phyloP scores from a whole-genome alignment of 2,888 invertebrate species.

The Caenorhabditis panamensis region DNA sequence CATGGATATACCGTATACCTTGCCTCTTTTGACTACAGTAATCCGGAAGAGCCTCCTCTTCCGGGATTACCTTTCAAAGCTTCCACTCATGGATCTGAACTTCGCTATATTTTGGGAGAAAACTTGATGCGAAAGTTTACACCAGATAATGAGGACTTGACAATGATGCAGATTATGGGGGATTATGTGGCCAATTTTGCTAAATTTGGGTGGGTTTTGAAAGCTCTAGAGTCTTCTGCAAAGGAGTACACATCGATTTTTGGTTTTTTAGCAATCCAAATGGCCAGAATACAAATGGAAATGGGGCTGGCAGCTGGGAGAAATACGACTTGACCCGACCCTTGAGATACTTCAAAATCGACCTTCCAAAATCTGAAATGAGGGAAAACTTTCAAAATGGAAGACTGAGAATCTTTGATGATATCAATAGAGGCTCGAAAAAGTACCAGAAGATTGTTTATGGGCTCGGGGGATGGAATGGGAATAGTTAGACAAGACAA shows the following conservation, averaged over 20 bases:
- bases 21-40: constrained; percentile 64
- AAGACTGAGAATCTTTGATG: constrained; percentile 19
- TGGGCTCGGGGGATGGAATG: neutral
- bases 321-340: constrained; percentile 4
- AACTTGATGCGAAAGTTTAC: constrained; percentile 64
- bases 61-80: constrained; percentile 26
- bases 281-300: neutral
- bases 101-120: constrained; percentile 68
- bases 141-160: constrained; percentile 63
- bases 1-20: constrained; percentile 62
- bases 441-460: constrained; percentile 31
- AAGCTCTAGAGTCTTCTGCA: neutral
- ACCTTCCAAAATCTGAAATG: constrained; percentile 33
- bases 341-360: constrained; percentile 33
- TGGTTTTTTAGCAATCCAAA: neutral
- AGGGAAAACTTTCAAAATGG: constrained; percentile 31
- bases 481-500: too few relatives aligned
- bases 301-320: neutral
- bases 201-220: constrained; percentile 63
- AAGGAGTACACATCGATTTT: neutral
- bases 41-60: neutral
- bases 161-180: constrained; percentile 67
- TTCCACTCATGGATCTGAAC: constrained; percentile 66
- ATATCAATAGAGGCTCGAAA: constrained; percentile 7
- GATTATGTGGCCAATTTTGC: constrained; percentile 65